Conservation (phyloP, 2,797 vertebrate species). For the Crocodylus rhombifer region DNA sequence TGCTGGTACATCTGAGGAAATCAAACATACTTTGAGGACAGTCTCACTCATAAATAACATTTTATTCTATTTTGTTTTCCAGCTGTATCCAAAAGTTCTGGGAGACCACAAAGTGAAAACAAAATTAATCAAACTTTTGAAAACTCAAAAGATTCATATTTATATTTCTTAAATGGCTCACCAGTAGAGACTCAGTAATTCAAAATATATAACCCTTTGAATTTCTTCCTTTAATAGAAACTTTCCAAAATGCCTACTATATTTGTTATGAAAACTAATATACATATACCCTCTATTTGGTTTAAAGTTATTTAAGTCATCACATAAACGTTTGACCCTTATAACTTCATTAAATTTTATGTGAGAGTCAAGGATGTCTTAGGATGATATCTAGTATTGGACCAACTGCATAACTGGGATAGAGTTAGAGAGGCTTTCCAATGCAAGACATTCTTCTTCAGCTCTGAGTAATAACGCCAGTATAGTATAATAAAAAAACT, state of each 20-base stretch:
- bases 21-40: not conserved
- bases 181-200: not conserved
- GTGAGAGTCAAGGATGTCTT: no score
- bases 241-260: not conserved
- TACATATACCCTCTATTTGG: not conserved
- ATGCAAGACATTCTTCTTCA: no score
- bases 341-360: not conserved
- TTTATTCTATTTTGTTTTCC: not conserved
- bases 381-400: no score
- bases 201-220: not conserved
- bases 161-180: not conserved
- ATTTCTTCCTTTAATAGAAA: not conserved
- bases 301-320: not conserved
- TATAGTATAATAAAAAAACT: no score
- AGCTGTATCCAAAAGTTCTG: not conserved
- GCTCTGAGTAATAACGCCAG: no score
- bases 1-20: not conserved
- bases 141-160: rapidly evolving
- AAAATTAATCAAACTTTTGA: not conserved
- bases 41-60: not conserved
- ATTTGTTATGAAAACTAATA: not conserved
- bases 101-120: not conserved
- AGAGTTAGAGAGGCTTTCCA: no score
- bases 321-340: not conserved
- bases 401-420: no score